Evolutionary conservation across 2,113 vertebrate species (phyloP), one percentile per base, ranked within the genome.

Genomic region (Semnornis frantzii): DNA sequence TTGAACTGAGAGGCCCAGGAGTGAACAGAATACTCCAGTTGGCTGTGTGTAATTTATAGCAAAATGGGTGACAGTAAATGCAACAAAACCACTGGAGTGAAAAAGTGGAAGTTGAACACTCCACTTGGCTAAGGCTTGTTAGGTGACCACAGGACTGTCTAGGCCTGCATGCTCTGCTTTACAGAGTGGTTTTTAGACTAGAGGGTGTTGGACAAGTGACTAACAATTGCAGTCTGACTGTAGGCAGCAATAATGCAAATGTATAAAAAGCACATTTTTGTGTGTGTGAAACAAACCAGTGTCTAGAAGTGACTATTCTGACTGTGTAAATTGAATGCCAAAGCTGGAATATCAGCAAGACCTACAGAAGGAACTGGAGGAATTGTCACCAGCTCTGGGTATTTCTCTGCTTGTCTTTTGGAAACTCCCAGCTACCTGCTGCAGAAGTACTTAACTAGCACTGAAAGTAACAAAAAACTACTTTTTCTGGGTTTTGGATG

Each of bases 261-360:
- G 19, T 13, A 5, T 64, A 5, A 6, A 31, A 72, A 75, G 31
- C 7, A 8, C 7, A 24, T 59, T 55, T 46, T 55, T 3, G 24
- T 18, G 31, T 57, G 2, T 57, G 57, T 1, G 2, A 58, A 82
- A 65, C 11, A 60, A 46, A 73, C 63, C 15, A 46, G 8, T 17
- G 19, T 74, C 66, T 24, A 57, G 33, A 68, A 86, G 54, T 48
- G 11, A 37, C 55, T 55, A 27, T 64, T 44, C 28, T 39, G n/a
- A 60, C 21, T 17, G 14, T 5, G 25, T 46, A 63, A 89, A 87
- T 55, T 9, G 33, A 71, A 42, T 10, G 37, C 54, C 64, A 62
- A 59, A 79, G 18, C 15, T 69, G 28, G 12, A 48, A 12, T 69
- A 25, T 11, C 25, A 31, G n/a, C 0, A 0, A 68, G 48, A 52